Base-by-base conservation (phyloP, 2,888 invertebrate species). In the Agrochola circellaris region DNA sequence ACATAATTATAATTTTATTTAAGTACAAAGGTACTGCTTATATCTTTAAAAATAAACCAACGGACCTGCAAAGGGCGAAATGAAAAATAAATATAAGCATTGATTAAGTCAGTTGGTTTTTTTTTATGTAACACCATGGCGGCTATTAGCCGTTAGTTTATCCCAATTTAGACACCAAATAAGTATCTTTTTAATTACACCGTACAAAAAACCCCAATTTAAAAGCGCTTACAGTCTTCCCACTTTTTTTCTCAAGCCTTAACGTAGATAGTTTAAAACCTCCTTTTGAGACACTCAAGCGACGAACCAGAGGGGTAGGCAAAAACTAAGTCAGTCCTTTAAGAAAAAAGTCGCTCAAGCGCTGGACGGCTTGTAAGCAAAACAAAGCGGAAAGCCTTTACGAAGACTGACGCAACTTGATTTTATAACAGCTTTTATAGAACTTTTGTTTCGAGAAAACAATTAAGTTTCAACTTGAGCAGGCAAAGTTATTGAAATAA, bases 311-410 rank as follows among this genome's bases (percentile, higher is more conserved):
- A 58, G 51, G 30, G 56, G n/a, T 42, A 23, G 9, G 51, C 51
- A 71, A 83, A 81, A 84, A 72, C 67, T 6, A 38, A 38, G 7
- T 66, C 48, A 70, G 65, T 58, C 65, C 30, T 67, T 58, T 38
- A 69, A 73, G 64, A 73, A 78, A 77, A 86, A 80, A 72, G 42
- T 64, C 70, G 34, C 70, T 84, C 17, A 17, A 82, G 58, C 82
- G 74, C 34, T 70, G 67, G 65, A 75, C 51, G 38, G 48, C 26
- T 72, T 67, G 67, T 64, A 74, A 85, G 77, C 60, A 73, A 83
- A 84, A 82, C 71, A 78, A 75, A 80, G 68, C 45, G 56, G 34
- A 73, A 73, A 76, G 58, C 60, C 23, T 65, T 72, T 45, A 34
- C 20, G 58, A 54, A 74, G 58, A 73, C 60, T 81, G 38, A 60